Conservation (phyloP, 2,888 invertebrate species). For the Scaptomyza flava region DNA sequence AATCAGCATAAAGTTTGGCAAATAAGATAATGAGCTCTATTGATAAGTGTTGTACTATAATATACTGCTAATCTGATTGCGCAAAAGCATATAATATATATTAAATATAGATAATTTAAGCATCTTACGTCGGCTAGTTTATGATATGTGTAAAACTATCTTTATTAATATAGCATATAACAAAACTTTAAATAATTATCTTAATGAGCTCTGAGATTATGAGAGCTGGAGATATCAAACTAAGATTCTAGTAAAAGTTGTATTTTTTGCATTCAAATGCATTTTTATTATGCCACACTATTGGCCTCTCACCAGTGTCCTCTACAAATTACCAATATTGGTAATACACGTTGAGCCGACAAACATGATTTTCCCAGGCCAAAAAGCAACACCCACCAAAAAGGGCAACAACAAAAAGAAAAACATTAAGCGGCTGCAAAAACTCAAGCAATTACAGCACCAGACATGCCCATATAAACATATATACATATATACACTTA, state of each 20-base stretch:
- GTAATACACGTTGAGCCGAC: conserved; percentile 1
- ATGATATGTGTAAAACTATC: too few relatives aligned
- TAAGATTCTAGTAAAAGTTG: too few relatives aligned
- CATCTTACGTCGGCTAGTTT: not conserved
- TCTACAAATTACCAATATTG: not conserved
- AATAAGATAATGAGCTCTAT: conserved; percentile 13
- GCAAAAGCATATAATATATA: not conserved
- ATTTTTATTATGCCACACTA: not conserved
- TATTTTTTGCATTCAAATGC: too few relatives aligned
- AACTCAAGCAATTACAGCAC: conserved; percentile 63
- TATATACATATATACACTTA: conserved; percentile 12
- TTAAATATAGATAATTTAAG: not conserved
- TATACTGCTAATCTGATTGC: too few relatives aligned
- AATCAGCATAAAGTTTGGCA: conserved; percentile 17
- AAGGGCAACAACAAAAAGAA: conserved; percentile 53
- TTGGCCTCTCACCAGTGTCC: not conserved
- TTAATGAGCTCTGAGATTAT: too few relatives aligned
- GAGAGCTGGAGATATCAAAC: too few relatives aligned
- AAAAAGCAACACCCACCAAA: conserved; percentile 66
- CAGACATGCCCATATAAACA: conserved; percentile 63
- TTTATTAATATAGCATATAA: too few relatives aligned
- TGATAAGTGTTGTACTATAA: conserved; percentile 19
- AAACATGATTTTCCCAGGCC: conserved; percentile 53
- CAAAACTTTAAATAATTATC: too few relatives aligned
- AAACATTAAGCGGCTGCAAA: conserved; percentile 40